Conservation (phyloP, 2,113 vertebrate genomes). For the Spermophilus dauricus region DNA sequence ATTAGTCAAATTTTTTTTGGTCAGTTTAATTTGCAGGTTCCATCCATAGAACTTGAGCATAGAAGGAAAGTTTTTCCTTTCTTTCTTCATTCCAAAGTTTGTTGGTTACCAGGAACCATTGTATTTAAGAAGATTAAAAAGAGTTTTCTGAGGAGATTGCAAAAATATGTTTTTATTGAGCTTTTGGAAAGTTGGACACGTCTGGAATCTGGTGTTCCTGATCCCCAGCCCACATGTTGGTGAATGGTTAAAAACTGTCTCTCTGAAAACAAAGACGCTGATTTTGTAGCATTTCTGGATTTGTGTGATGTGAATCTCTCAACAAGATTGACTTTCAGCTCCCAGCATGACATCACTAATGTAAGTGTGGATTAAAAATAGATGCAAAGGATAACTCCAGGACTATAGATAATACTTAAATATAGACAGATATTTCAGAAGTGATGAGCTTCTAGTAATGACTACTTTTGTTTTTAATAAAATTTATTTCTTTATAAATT, state of each 20-base stretch:
- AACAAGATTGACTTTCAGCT: conserved; percentile 18
- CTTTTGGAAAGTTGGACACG: conserved; percentile 17
- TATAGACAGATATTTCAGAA: background rate
- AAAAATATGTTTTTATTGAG: conserved; percentile 49
- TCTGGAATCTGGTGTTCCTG: conserved; percentile 50
- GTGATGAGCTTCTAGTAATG: conserved; percentile 15
- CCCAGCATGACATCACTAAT: background rate
- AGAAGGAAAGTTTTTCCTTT: background rate
- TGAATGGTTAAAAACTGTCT: conserved; percentile 45
- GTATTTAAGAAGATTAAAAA: conserved; percentile 29
- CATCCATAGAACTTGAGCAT: background rate
- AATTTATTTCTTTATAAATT: conserved; percentile 20
- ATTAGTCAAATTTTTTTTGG: background rate
- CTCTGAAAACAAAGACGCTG: background rate
- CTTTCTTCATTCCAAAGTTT: conserved; percentile 26
- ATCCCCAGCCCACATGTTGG: background rate
- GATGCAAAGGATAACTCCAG: background rate
- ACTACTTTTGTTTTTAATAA: conserved; percentile 8
- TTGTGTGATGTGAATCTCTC: conserved; percentile 55
- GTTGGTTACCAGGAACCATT: conserved; percentile 21
- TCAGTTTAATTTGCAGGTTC: conserved; percentile 40
- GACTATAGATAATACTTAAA: conserved; percentile 38
- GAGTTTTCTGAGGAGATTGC: conserved; percentile 9
- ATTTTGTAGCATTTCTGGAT: conserved; percentile 47
- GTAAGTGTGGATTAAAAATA: background rate